A percentile compares a stretch with the other conserved stretches of the same genome.
Evolutionary conservation across 2,113 vertebrate species (phyloP).

Genomic region (Theristicus caerulescens): DNA sequence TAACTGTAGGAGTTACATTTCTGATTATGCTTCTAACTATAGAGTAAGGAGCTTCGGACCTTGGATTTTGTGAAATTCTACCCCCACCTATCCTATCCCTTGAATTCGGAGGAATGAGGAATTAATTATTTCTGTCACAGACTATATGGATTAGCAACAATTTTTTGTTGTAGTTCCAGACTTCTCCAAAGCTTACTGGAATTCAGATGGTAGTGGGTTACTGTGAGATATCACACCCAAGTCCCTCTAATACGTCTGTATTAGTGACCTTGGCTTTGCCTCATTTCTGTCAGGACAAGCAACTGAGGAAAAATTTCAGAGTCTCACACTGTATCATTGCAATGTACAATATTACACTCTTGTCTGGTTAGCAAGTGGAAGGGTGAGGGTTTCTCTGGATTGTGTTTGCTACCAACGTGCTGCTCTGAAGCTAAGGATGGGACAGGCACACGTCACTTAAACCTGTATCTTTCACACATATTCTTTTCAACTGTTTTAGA

Average conservation of each 20-base stretch:
- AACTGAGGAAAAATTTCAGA: background rate
- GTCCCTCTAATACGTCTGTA: background rate
- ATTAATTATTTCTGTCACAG: background rate
- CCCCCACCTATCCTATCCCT: no score
- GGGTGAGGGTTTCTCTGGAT: background rate
- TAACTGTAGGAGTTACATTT: background rate
- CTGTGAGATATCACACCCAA: accelerated
- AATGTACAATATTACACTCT: background rate
- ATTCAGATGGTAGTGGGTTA: background rate
- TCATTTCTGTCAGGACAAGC: background rate
- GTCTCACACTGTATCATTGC: no score
- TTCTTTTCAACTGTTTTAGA: background rate
- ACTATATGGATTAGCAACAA: background rate
- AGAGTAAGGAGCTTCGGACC: background rate
- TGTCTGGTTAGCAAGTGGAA: background rate
- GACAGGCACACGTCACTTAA: background rate
- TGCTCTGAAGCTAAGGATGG: background rate
- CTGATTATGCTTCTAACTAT: background rate
- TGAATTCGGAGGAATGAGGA: background rate
- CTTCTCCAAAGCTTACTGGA: background rate
- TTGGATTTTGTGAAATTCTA: background rate
- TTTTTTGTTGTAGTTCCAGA: background rate
- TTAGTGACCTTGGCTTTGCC: background rate
- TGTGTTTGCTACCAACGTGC: background rate
- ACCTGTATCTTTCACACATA: background rate